phyloP scores from a whole-genome alignment of 2,113 vertebrate genomes.

The Neodontobutis hainanensis region DNA sequence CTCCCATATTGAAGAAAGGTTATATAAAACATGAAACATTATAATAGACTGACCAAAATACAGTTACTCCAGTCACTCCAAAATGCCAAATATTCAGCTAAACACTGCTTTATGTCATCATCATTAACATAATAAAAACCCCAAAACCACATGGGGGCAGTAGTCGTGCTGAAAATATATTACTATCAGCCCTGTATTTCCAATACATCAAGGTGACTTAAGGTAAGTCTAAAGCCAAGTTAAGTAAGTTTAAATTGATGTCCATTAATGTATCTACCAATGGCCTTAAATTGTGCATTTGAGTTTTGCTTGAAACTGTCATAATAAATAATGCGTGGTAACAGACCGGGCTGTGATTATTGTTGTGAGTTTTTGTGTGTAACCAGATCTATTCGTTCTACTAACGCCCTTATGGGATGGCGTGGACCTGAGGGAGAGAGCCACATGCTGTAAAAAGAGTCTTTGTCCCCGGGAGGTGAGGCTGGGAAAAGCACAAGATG shows the following conservation, averaged over 20 bases:
- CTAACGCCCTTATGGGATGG: conserved; percentile 53
- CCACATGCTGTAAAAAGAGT: conserved; percentile 60
- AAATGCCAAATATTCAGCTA: no score
- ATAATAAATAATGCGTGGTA: conserved; percentile 13
- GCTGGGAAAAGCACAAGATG: conserved; percentile 48
- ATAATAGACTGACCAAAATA: no score
- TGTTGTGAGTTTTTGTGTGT: conserved; percentile 38
- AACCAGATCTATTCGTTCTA: conserved; percentile 55
- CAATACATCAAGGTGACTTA: background rate
- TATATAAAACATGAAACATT: no score
- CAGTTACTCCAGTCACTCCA: no score
- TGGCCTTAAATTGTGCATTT: background rate
- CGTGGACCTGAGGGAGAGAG: conserved; percentile 21
- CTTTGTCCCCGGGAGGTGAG: conserved; percentile 64
- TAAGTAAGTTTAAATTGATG: background rate
- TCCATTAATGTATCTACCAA: background rate
- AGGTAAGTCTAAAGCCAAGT: no score
- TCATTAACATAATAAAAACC: background rate
- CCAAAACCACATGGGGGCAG: conserved; percentile 65
- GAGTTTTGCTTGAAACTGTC: background rate
- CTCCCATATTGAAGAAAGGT: no score
- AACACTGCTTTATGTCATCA: no score
- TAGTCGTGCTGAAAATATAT: conserved; percentile 17
- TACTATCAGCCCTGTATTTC: background rate
- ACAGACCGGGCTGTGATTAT: conserved; percentile 18